These are phyloP conservation scores for Macrochelys suwanniensis DNA, from an alignment of 2,797 vertebrate species.

Conservation along the genomic window DNA sequence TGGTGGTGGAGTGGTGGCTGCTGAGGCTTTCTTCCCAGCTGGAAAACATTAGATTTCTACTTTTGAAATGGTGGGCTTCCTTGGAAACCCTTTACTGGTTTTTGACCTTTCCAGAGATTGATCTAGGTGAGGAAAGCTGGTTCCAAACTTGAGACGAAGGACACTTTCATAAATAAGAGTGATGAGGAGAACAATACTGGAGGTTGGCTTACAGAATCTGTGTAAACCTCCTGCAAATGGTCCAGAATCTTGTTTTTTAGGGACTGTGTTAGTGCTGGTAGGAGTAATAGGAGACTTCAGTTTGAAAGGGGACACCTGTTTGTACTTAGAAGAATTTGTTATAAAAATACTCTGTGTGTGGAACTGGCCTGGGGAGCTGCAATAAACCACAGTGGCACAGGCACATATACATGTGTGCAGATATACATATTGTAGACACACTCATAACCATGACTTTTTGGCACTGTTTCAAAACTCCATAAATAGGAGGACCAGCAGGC, in stretches of 20 bases:
- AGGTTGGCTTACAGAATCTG: background rate
- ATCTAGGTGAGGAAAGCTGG: rapidly evolving
- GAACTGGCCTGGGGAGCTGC: too few relatives aligned
- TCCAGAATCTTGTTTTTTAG: background rate
- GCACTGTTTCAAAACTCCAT: too few relatives aligned
- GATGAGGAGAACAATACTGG: background rate
- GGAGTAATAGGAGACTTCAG: background rate
- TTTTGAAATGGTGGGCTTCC: background rate
- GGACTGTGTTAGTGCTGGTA: background rate
- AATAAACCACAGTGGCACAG: too few relatives aligned
- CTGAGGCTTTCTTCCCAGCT: background rate
- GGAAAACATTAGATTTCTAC: background rate
- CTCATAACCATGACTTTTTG: too few relatives aligned
- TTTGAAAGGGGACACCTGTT: background rate
- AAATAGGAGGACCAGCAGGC: too few relatives aligned
- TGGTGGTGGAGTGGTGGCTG: background rate
- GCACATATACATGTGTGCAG: too few relatives aligned
- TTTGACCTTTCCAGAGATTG: background rate
- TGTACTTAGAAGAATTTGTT: background rate
- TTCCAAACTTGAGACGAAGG: background rate
- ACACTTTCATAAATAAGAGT: background rate
- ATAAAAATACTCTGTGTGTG: too few relatives aligned
- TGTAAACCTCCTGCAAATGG: background rate
- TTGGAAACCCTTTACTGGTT: background rate
- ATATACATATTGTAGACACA: too few relatives aligned